Conservation (phyloP, 2,797 vertebrate genomes). For the Psittacula derbiana region DNA sequence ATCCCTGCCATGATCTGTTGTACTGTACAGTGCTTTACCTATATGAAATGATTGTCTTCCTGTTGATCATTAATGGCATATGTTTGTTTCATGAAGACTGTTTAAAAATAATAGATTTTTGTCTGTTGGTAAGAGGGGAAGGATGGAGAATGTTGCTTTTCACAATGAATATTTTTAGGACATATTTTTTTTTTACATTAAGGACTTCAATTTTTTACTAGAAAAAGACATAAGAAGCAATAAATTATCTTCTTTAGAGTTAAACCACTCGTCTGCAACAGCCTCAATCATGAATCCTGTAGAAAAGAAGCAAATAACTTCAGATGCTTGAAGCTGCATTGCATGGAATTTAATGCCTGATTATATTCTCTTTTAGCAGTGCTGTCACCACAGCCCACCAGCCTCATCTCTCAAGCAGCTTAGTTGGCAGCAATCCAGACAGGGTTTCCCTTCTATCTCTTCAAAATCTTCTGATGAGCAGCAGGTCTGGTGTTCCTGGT, state of each 20-base stretch:
- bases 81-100: background rate
- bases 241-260: background rate
- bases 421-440: background rate
- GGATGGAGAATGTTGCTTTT: background rate
- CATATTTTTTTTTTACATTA: background rate
- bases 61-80: background rate
- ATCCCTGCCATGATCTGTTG: background rate
- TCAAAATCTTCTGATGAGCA: background rate
- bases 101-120: background rate
- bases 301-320: background rate
- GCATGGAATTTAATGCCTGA: background rate
- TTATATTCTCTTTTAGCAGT: background rate
- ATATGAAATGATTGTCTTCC: background rate
- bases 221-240: background rate
- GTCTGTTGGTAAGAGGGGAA: background rate
- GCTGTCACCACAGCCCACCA: background rate
- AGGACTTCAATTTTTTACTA: background rate
- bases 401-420: background rate
- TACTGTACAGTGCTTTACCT: background rate
- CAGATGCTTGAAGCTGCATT: background rate
- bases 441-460: background rate
- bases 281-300: background rate
- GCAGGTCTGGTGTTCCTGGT: background rate
- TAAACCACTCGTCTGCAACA: background rate
- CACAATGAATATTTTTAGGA: background rate